Evolutionary conservation across 2,797 vertebrate genomes (phyloP), one percentile per base, ranked within the genome.

Genomic region (Spatula versicolor): DNA sequence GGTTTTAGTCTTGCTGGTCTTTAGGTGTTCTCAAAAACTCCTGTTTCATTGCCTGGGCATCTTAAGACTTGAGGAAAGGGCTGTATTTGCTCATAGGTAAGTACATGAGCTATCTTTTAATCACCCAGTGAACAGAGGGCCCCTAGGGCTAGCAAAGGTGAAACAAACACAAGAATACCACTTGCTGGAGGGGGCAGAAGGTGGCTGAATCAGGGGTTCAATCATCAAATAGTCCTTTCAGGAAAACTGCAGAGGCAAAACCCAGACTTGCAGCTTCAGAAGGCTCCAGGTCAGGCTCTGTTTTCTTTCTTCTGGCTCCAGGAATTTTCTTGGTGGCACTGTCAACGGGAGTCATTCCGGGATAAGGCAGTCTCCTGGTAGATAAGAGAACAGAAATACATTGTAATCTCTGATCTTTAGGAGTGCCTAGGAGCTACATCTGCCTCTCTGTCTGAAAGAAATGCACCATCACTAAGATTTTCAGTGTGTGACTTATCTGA

Each of bases 361-460:
- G 33, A 63, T 64, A 73, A 90, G 83, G 56, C 25, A 63, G 30
- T 86, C 55, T 92, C 31, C 43, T 48, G 55, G 35, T 41, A 84
- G 77, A 52, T 90, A 39, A 92, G 35, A 89, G 54, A 79, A 69
- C 35, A 91, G 37, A 73, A 90, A 63, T 84, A 43, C 35, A 90
- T 95, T 35, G 19, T 88, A 45, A 59, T 95, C 71, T 84, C 43
- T 77, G 58, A 59, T 90, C 41, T 91, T 69, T 69, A 20, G n/a
- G 46, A 69, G 41, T 76, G 71, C 78, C 71, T 92, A 68, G 75
- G 89, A 85, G 60, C 86, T 89, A 25, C 7, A 3, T 71, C 68
- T 89, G 60, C 23, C 26, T 11, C n/a, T 76, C 52, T 22, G 13
- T 79, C 54, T 90, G 80, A 88, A 88, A 90, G 71, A 92, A 94